Base-by-base conservation (phyloP, 2,888 invertebrate genomes). In the Furcula furcula region DNA sequence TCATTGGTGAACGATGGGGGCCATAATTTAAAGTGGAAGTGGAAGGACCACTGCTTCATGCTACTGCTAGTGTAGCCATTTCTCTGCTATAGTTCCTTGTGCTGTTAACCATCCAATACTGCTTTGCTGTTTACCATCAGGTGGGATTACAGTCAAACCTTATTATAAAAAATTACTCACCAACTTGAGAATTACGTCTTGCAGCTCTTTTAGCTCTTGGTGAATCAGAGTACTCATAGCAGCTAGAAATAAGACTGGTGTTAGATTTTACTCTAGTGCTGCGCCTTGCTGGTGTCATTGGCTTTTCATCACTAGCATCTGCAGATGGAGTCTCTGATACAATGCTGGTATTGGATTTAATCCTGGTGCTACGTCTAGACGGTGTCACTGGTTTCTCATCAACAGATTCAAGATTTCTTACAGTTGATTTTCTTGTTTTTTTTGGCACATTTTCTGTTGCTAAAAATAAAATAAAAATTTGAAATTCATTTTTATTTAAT, bases 161-260 rank as follows among this genome's bases (percentile, higher is more conserved):
- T n/a, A n/a, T n/a, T n/a, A n/a, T n/a, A n/a, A n/a, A n/a, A n/a
- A n/a, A n/a, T n/a, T n/a, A 60, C 70, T 62, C 57, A 87, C 87
- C 85, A 53, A 69, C 61, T 55, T 65, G 71, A 22, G 87, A 88
- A 31, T 43, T 73, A 36, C 87, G 69, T 28, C 86, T 69, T 6
- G 76, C 57, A 28, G 84, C 85, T 35, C 88, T 63, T 33, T 68
- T 85, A n/a, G 87, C 81, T 52, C 87, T 71, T 1, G 88, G 87
- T 0, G 87, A 82, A 12, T 76, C 78, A 30, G 58, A 41, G 29
- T 26, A 51, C 18, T 61, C 62, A 9, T 65, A 47, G 7, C 75
- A 62, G 18, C 85, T 86, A 1, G 72, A 65, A 12, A 82, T 53
- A 25, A 80, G 57, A 38, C 80, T 81, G 11, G 56, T 58, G 22